Evolutionary conservation across 2,113 vertebrate genomes (phyloP).

Genomic region (Columba janthina): DNA sequence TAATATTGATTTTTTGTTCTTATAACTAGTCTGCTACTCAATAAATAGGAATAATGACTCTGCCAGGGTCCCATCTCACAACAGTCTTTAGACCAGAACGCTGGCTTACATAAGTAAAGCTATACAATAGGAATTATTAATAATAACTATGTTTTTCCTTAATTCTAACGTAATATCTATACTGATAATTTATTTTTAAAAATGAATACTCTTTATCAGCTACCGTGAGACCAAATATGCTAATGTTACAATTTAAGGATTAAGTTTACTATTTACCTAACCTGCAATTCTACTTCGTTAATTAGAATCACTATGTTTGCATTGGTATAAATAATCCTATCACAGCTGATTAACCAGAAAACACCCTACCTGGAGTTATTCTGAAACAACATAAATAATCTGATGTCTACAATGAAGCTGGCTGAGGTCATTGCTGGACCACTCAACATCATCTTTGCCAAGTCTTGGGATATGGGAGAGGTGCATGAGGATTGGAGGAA

Average conservation of each 20-base stretch:
- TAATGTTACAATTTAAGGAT: not conserved
- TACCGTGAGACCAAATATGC: not conserved
- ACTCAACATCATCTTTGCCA: no score
- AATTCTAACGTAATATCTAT: not conserved
- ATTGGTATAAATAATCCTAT: not conserved
- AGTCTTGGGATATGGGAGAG: no score
- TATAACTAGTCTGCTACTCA: not conserved
- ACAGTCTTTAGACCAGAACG: not conserved
- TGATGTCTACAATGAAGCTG: not conserved
- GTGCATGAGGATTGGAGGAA: no score
- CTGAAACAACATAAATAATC: not conserved
- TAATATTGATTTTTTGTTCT: constrained; percentile 3
- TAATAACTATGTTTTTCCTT: not conserved
- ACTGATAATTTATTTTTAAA: not conserved
- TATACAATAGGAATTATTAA: not conserved
- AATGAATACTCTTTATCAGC: not conserved
- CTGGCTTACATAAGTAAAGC: not conserved
- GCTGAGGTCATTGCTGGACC: no score
- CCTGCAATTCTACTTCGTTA: not conserved
- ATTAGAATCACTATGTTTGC: not conserved
- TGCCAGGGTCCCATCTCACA: not conserved
- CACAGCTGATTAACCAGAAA: not conserved
- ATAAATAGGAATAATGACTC: constrained; percentile 5
- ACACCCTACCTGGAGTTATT: not conserved
- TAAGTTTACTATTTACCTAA: not conserved